These are phyloP conservation scores for Trachelus tabidus DNA, from an alignment of 2,888 invertebrate genomes.

Conservation along the genomic window DNA sequence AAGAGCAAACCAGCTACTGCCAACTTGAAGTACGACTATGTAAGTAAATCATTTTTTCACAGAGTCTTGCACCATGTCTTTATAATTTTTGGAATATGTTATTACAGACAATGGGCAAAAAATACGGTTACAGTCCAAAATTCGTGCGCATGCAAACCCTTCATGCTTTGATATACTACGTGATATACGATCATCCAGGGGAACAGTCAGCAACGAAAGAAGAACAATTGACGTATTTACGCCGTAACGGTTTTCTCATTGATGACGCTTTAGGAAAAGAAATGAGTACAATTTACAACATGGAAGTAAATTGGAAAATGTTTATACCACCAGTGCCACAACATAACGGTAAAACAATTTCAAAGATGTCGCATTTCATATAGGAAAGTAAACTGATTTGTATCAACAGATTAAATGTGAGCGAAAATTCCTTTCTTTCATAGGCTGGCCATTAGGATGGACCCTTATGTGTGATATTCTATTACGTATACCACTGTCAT, in stretches of 20 bases:
- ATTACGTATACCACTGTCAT: constrained; percentile 75
- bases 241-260: constrained; percentile 49
- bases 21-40: constrained; percentile 18
- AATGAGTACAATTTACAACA: constrained; percentile 68
- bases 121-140: constrained; percentile 73
- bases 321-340: constrained; percentile 77
- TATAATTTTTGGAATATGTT: neutral
- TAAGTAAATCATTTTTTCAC: constrained; percentile 12
- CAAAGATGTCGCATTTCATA: neutral
- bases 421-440: constrained; percentile 9
- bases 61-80: neutral
- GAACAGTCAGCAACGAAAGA: constrained; percentile 43
- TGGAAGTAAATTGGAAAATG: constrained; percentile 75
- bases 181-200: constrained; percentile 72
- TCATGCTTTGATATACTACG: constrained; percentile 78
- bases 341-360: constrained; percentile 64
- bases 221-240: constrained; percentile 46
- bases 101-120: constrained; percentile 58
- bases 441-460: constrained; percentile 75
- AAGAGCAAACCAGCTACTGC: neutral
- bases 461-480: constrained; percentile 76
- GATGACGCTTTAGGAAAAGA: constrained; percentile 64
- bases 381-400: neutral
- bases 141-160: constrained; percentile 74
- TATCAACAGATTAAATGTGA: neutral